A percentile compares a stretch with the other conserved stretches of the same genome.
Evolutionary conservation across 2,888 invertebrate genomes (phyloP).

Genomic region (Drosophila barbarae): DNA sequence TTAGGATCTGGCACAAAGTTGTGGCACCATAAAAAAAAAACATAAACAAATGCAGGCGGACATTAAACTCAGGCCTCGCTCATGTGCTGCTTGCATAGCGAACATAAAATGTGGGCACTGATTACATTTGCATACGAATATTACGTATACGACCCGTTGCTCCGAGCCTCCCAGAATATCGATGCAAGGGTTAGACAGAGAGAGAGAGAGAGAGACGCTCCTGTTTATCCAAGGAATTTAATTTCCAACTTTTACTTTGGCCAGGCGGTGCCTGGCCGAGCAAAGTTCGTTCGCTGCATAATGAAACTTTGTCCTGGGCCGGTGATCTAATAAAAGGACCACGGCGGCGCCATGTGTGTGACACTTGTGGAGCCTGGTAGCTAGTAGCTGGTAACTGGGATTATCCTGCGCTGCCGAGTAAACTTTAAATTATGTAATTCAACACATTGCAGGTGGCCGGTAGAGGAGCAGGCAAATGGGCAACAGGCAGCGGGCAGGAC

Average conservation of each 20-base stretch:
- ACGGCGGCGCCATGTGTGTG: conserved; percentile 42
- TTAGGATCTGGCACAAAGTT: conserved; percentile 54
- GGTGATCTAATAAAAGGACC: conserved; percentile 59
- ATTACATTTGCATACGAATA: conserved; percentile 68
- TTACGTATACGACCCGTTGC: conserved; percentile 47
- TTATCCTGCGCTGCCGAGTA: conserved; percentile 57
- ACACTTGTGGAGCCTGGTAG: conserved; percentile 56
- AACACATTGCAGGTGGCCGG: conserved; percentile 58
- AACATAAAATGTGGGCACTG: conserved; percentile 64
- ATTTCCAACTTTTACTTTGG: conserved; percentile 68
- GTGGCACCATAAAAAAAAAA: conserved; percentile 53
- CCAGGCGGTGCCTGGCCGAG: conserved; percentile 55
- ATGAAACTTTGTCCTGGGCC: conserved; percentile 50
- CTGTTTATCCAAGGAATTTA: conserved; percentile 64
- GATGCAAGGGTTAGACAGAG: conserved; percentile 46
- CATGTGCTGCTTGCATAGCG: conserved; percentile 31
- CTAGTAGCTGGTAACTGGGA: conserved; percentile 27
- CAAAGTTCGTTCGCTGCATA: conserved; percentile 50
- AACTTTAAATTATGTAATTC: conserved; percentile 73
- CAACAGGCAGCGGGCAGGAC: conserved; percentile 45
- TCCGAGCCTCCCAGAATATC: conserved; percentile 37
- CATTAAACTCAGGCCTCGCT: conserved; percentile 48
- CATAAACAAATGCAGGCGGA: conserved; percentile 68
- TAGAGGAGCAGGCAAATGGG: conserved; percentile 18
- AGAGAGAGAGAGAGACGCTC: background rate